Evolutionary conservation across 2,113 vertebrate genomes (phyloP), one percentile per base, ranked within the genome.

Genomic region (Alethe castanea): DNA sequence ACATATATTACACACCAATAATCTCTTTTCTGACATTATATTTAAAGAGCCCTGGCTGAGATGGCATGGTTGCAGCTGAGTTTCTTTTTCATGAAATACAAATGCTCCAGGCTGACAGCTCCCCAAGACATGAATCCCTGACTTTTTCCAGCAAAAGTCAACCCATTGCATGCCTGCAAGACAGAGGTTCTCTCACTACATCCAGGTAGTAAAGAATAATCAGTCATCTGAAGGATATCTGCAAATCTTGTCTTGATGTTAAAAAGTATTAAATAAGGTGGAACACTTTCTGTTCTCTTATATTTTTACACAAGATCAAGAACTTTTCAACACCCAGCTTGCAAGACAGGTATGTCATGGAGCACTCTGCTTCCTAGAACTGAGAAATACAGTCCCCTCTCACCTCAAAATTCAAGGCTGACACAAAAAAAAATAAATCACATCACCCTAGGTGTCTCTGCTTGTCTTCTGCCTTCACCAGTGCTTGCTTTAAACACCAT

Each of bases 1-100:
- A 97, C 97, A 97, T 98, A 98, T 95, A 98, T 98, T 98, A 97
- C 97, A 98, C 97, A 98, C 93, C 96, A 97, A 96, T 98, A 97
- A 98, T 98, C 93, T 96, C 96, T 28, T 19, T 97, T 95, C 97
- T 96, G 96, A 95, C 73, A 86, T 94, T 96, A 88, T 92, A 86
- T 62, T 96, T 97, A 95, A 97, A 97, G 91, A 95, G 86, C 90
- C 90, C 70, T 67, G 74, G 85, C 92, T 94, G 93, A 97, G 95
- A 92, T 26, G 22, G 64, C 26, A 3, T 56, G 94, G 80, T 87
- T 80, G 81, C 87, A 77, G 80, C 42, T 86, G 93, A 95, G 54
- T 81, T 91, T 91, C 86, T 91, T 95, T 92, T 95, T 83, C 82
- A 70, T 87, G 54, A 95, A 88, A 89, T 52, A 86, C 24, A 90